Evolutionary conservation across 2,113 vertebrate genomes (phyloP).

Genomic region (Noctilio leporinus): DNA sequence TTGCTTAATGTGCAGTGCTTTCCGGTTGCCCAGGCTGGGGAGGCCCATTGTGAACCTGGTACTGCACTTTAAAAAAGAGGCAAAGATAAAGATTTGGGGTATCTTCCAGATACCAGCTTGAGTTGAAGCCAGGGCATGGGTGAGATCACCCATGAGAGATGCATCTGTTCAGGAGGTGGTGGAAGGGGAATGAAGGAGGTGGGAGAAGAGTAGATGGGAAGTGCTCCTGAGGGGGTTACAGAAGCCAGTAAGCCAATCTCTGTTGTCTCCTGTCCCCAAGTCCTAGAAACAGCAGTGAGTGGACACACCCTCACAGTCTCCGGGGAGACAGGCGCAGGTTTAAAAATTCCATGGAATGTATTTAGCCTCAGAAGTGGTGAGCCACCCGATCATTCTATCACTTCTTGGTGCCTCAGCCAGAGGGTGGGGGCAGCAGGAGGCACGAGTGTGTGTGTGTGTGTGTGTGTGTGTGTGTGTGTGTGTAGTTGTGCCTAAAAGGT

Average conservation of each 20-base stretch:
- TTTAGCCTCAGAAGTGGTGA: not conserved
- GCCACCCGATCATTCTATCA: slow-evolving; percentile 4
- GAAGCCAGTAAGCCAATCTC: not conserved
- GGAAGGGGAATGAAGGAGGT: not conserved
- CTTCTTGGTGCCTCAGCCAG: not conserved
- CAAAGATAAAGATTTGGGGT: not conserved
- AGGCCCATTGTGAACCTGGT: not conserved
- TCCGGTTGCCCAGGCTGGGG: not conserved
- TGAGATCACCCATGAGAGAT: not conserved
- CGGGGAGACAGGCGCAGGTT: not conserved
- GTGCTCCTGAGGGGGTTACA: not conserved
- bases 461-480: not conserved
- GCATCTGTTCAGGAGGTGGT: not conserved
- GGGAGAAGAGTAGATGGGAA: not conserved
- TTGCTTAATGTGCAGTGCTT: not conserved
- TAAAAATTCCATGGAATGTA: not conserved
- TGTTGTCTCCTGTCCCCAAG: not conserved
- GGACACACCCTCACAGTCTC: not conserved
- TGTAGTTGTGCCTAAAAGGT: not conserved
- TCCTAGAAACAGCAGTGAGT: not conserved
- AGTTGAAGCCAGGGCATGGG: not conserved
- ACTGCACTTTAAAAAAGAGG: not conserved
- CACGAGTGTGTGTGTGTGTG: not conserved
- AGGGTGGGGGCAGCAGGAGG: not conserved
- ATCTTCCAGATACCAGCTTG: not conserved